Conservation (phyloP, 2,888 invertebrate species). For the Ormyrus nitidulus region DNA sequence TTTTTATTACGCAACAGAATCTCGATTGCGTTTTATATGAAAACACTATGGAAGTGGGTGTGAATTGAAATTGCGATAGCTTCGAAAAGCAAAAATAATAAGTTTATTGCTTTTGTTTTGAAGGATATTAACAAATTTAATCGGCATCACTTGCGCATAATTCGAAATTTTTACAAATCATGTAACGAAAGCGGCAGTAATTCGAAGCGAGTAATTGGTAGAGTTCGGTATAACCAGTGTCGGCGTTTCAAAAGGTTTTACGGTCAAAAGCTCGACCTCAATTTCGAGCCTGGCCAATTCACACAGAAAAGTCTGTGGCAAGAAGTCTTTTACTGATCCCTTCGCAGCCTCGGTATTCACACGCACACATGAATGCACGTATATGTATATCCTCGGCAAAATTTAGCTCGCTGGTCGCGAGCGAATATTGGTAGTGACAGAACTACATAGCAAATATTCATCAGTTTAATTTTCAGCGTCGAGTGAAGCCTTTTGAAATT, state of each 20-base stretch:
- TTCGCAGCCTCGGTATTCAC: background rate
- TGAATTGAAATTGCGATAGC: too few species aligned
- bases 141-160: background rate
- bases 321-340: constrained; percentile 29
- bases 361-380: background rate
- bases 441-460: constrained; percentile 12
- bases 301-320: constrained; percentile 57
- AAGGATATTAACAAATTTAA: too few species aligned
- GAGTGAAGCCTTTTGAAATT: background rate
- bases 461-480: background rate
- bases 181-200: constrained; percentile 62
- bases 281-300: constrained; percentile 63
- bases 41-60: too few species aligned
- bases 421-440: background rate
- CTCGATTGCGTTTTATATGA: too few species aligned
- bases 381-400: background rate
- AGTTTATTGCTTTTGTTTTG: too few species aligned
- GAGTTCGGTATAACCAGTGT: constrained; percentile 58
- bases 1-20: too few species aligned
- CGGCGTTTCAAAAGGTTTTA: constrained; percentile 64
- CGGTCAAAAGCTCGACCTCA: constrained; percentile 65
- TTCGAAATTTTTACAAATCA: constrained; percentile 55
- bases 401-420: constrained; percentile 1
- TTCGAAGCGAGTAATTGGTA: constrained; percentile 66
- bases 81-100: too few species aligned